These are phyloP conservation scores for Nycticryphes semicollaris DNA, from an alignment of 2,113 vertebrate genomes.

Conservation along the genomic window DNA sequence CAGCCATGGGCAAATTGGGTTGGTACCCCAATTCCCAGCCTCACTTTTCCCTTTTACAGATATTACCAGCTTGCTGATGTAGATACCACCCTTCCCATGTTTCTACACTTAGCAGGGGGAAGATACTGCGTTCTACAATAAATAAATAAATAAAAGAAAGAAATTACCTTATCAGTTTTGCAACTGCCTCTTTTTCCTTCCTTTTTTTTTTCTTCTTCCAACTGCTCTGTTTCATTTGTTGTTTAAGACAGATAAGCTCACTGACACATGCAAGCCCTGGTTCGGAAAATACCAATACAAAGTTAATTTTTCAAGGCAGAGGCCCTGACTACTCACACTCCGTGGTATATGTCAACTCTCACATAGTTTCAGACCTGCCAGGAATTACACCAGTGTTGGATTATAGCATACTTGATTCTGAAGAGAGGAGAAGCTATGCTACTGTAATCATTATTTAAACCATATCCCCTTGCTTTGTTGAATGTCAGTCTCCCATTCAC, in stretches of 20 bases:
- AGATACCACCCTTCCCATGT: neutral
- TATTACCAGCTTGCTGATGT: neutral
- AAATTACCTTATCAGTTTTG: neutral
- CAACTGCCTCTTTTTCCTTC: neutral
- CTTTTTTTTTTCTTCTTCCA: neutral
- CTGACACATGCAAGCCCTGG: neutral
- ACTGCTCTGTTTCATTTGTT: neutral
- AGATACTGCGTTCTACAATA: neutral
- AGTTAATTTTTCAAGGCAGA: neutral
- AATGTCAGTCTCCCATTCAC: neutral
- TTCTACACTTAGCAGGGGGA: neutral
- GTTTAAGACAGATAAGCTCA: neutral
- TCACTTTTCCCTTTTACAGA: neutral
- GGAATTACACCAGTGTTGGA: neutral
- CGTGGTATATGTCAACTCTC: neutral
- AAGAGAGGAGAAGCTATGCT: neutral
- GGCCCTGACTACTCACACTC: neutral
- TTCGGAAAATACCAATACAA: neutral
- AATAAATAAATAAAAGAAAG: neutral
- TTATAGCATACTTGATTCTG: neutral
- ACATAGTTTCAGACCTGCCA: neutral
- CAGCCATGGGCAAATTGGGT: neutral
- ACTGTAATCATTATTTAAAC: constrained; percentile 13
- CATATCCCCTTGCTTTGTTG: neutral
- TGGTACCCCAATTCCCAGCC: neutral